Conservation (phyloP, 1,140 invertebrate genomes). For the Macrobrachium rosenbergii region DNA sequence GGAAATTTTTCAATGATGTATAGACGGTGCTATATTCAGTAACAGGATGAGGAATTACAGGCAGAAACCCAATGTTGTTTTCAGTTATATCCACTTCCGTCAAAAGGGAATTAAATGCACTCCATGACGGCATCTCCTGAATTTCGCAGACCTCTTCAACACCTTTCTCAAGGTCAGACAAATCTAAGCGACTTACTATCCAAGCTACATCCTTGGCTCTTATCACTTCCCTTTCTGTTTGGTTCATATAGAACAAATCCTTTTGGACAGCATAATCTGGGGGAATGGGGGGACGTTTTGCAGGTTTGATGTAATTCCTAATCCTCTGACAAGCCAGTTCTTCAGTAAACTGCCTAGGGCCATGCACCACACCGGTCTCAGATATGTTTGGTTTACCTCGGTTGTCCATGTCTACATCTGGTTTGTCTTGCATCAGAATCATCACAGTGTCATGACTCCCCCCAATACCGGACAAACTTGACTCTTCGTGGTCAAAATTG, state of each 20-base stretch:
- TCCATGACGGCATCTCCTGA: slow-evolving; percentile 8
- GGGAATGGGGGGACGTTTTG: neutral
- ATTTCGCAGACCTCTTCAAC: neutral
- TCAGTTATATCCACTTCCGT: neutral
- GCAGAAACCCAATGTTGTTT: slow-evolving; percentile 2
- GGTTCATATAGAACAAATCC: neutral
- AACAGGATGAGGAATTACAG: slow-evolving; percentile 8
- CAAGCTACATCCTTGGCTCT: neutral
- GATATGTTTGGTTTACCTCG: slow-evolving; percentile 16
- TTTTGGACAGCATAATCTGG: neutral
- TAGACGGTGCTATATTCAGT: slow-evolving; percentile 6
- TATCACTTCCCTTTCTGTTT: neutral
- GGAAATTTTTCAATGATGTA: slow-evolving; percentile 3
- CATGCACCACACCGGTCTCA: neutral
- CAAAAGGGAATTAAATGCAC: slow-evolving; percentile 5
- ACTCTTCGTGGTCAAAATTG: slow-evolving; percentile 19
- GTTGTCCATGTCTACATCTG: neutral
- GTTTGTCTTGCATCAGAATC: slow-evolving; percentile 13
- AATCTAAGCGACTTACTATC: neutral
- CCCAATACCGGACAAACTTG: neutral
- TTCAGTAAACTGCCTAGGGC: neutral
- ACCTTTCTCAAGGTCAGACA: neutral
- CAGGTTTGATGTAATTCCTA: neutral
- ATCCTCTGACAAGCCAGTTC: slow-evolving; percentile 2
- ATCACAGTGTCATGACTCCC: slow-evolving; percentile 9